Evolutionary conservation across 2,797 vertebrate genomes (phyloP), one percentile per base, ranked within the genome.

Genomic region (Micropoecilia bifurca): DNA sequence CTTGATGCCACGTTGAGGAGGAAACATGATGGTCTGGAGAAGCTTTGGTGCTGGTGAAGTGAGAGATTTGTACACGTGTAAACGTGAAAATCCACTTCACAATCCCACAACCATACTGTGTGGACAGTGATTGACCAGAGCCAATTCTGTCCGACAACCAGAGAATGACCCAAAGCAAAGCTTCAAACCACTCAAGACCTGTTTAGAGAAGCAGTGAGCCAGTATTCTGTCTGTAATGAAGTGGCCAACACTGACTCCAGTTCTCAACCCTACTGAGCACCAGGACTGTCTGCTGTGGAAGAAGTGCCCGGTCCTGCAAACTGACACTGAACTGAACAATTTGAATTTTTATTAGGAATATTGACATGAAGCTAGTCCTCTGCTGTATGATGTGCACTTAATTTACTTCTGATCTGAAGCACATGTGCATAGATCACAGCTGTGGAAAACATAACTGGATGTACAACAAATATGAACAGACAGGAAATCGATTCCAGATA

Each of bases 341-440:
- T 2, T 45, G 13, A 59, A 39, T 50, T 74, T 77, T n/a, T 36
- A 73, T 1, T 1, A 75, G 22, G 16, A 76, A 76, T 12, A 71
- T 84, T 81, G 46, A 88, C 74, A 30, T 83, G 76, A 80, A 84
- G 66, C 2, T 2, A 39, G 36, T 57, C 22, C 18, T 73, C 22
- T 82, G 39, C 43, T 5, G 46, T 48, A 83, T 71, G 80, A 28
- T 0, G 25, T 73, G 69, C n/a, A 47, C 74, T 76, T 50, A 28
- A 71, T 45, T 30, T 41, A n/a, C 71, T 13, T 25, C 63, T 85
- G 77, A 92, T 85, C 74, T 72, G 48, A 83, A 57, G 55, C 87
- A 89, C 75, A 86, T 90, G 87, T 63, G 63, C n/a, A n/a, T 1
- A 78, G 47, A 75, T 71, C 76, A 75, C 74, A 89, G 66, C 83